Evolutionary conservation across 2,797 vertebrate genomes (phyloP).

Genomic region (Alouatta caraya): DNA sequence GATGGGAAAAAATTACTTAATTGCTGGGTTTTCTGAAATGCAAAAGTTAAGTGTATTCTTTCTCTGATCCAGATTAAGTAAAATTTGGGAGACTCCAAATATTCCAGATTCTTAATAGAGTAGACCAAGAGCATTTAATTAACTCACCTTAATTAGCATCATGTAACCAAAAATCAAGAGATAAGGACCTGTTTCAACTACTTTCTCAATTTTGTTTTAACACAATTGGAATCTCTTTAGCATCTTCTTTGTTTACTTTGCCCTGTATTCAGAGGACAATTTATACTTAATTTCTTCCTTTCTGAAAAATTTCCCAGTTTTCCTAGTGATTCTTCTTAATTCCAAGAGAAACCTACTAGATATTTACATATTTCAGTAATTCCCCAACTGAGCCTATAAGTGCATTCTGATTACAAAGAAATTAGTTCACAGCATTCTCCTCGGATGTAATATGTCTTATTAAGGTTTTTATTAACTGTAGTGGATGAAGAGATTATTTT

Average conservation of each 20-base stretch:
- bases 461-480: conserved; percentile 67
- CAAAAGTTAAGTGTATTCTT: conserved; percentile 17
- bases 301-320: neutral
- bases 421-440: conserved; percentile 50
- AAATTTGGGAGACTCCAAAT: neutral
- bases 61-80: conserved; percentile 4
- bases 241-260: conserved; percentile 11
- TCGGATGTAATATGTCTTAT: conserved; percentile 45
- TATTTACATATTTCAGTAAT: conserved; percentile 51
- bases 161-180: conserved; percentile 5
- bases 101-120: conserved; percentile 6
- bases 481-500: conserved; percentile 61
- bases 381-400: conserved; percentile 33
- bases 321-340: conserved; percentile 45
- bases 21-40: conserved; percentile 19
- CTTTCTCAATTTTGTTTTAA: conserved; percentile 44
- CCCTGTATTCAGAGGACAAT: conserved; percentile 3
- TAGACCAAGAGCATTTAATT: neutral
- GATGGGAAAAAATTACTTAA: neutral
- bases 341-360: conserved; percentile 39
- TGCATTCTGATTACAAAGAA: conserved; percentile 58
- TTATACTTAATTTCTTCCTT: conserved; percentile 44
- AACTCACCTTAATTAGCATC: neutral
- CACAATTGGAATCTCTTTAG: neutral
- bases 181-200: neutral